Base-by-base conservation (phyloP, 2,888 invertebrate genomes). In the Druceiella hillmani region DNA sequence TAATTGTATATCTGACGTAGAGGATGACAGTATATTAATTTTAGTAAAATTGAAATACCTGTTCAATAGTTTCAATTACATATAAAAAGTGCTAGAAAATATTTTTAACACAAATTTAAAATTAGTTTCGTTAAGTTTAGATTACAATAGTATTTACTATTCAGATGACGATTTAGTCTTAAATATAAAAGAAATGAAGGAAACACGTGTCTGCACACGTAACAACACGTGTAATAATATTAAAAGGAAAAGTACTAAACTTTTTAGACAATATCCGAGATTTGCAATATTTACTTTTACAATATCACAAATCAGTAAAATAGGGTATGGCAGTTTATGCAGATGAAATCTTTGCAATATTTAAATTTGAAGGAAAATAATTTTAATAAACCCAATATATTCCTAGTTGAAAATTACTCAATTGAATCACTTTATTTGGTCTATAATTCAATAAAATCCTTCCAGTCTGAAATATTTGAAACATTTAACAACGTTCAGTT, bases 211-310 rank as follows among this genome's bases (percentile, higher is more conserved):
- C 43, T 89, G n/a, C n/a, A n/a, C n/a, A n/a, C n/a, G n/a, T n/a
- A n/a, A n/a, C n/a, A n/a, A n/a, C n/a, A n/a, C 90, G 59, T 85
- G 88, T 61, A 93, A 93, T 66, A 79, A 79, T 54, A 75, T 93
- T 36, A 75, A 79, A 47, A 74, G 76, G 40, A 80, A 92, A 44
- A 75, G 79, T 27, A 79, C 83, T 45, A 79, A 83, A 12, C 83
- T 87, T 16, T 90, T 93, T 55, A 79, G 82, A 45, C n/a, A 83
- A 86, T 3, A 63, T 87, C 45, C 79, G 83, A 1, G 76, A 81
- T 33, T 63, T 91, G 31, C 74, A 86, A 51, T 89, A 90, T 59
- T 66, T 93, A 42, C 87, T 91, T 64, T 71, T 92, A 42, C 88
- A 92, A 59, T 86, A 89, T 61, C 93, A 93, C 64, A 75, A 48